Evolutionary conservation across 30 jellyfish, hydroid and myxozoan species (phyloP), one percentile per base, ranked within the genome.

Genomic region (Morbakka virulenta): DNA sequence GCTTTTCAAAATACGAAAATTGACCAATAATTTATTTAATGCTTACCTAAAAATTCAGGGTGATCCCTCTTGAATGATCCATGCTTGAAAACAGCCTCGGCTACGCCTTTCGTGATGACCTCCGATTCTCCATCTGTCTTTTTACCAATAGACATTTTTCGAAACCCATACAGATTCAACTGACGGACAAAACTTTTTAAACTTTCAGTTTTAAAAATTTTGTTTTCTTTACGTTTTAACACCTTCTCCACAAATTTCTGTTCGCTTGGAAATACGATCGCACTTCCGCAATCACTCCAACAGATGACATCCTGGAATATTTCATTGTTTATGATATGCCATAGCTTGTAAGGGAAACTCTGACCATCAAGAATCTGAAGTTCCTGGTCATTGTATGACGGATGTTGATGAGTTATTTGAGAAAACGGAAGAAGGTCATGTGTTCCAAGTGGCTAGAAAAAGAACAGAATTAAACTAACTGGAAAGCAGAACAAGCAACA

Each of bases 211-310:
- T 87, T 93, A 89, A 93, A 93, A 1, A 93, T 87, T 72, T 82
- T 86, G 27, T 80, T 84, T 21, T 66, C 87, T 34, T 80, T 82
- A 29, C 97, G 50, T 52, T 82, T 82, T 76, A 93, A 71, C 31
- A 93, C 89, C 33, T 71, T 81, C 66, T 69, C 84, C n/a, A 78
- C 88, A 41, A 93, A 93, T 11, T 82, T 63, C 20, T 69, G 47
- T 23, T 84, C 96, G 24, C 50, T 78, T 17, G 99, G 96, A 34
- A 93, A 80, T 36, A 93, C 96, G 31, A 93, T 73, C 1, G 89
- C 89, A 3, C 83, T 62, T 28, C 99, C 99, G 68, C 87, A 91
- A 20, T 83, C 91, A 68, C 96, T 86, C 99, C 99, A 93, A 70
- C 77, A 89, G 23, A 93, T 64, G 0, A 84, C 96, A 14, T 87